Conservation (phyloP, 2,113 vertebrate genomes). For the Tringa solitaria region DNA sequence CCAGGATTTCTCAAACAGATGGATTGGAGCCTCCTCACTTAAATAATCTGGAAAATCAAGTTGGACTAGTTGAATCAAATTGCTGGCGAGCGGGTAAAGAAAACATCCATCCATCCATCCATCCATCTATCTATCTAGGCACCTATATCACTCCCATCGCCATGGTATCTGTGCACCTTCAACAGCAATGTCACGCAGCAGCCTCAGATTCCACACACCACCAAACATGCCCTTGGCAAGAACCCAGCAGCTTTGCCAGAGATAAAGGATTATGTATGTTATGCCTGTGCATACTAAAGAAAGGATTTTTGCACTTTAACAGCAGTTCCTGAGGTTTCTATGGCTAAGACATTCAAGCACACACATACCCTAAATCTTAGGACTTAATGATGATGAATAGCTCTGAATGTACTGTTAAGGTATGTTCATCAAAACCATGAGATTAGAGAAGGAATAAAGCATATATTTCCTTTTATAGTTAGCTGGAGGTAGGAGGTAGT, state of each 20-base stretch:
- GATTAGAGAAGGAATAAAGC: slow-evolving; percentile 30
- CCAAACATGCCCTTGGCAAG: slow-evolving; percentile 67
- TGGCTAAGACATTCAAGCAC: slow-evolving; percentile 44
- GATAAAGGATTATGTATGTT: slow-evolving; percentile 72
- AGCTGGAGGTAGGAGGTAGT: background rate
- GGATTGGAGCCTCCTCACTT: slow-evolving; percentile 67
- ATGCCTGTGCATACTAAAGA: slow-evolving; percentile 59
- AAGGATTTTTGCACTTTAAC: slow-evolving; percentile 57
- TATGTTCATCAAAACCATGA: background rate
- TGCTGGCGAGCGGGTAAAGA: slow-evolving; percentile 60
- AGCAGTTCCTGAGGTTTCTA: slow-evolving; percentile 37
- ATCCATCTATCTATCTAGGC: background rate
- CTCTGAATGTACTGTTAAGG: background rate
- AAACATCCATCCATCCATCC: slow-evolving; percentile 28
- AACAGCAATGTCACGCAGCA: slow-evolving; percentile 38
- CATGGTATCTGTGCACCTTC: slow-evolving; percentile 19
- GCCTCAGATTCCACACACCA: slow-evolving; percentile 66
- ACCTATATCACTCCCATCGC: background rate
- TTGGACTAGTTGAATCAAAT: slow-evolving; percentile 75
- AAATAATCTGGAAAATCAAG: slow-evolving; percentile 80
- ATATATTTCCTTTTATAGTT: slow-evolving; percentile 17
- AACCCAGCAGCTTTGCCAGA: slow-evolving; percentile 59
- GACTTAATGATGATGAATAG: slow-evolving; percentile 28
- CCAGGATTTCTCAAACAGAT: slow-evolving; percentile 72
- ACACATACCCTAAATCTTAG: slow-evolving; percentile 42